Conservation (phyloP, 2,113 vertebrate species). For the Chiloscyllium plagiosum region DNA sequence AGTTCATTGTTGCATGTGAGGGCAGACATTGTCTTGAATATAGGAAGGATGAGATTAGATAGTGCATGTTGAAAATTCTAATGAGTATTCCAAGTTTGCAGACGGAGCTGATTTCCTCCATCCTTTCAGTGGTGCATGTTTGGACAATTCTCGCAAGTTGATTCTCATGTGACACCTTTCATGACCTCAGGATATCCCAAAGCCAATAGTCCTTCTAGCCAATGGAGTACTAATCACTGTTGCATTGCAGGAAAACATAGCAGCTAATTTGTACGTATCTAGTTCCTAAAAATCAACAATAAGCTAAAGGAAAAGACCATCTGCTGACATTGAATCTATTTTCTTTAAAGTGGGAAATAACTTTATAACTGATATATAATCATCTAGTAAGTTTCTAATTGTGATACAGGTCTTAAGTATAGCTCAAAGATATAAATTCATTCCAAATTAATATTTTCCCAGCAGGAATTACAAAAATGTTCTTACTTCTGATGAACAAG, state of each 20-base stretch:
- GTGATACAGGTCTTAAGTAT: background rate
- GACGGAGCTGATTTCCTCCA: background rate
- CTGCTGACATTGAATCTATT: background rate
- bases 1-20: background rate
- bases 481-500: background rate
- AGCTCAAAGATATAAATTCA: background rate
- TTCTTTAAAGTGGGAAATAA: background rate
- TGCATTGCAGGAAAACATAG: background rate
- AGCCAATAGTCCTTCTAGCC: background rate
- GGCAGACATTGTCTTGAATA: background rate
- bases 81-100: background rate
- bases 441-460: background rate
- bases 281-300: background rate
- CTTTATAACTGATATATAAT: background rate
- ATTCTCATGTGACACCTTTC: background rate
- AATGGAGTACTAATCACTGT: background rate
- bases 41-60: background rate
- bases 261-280: background rate
- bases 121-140: background rate
- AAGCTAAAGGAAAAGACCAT: background rate
- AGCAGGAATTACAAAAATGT: background rate
- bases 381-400: background rate
- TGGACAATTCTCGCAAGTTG: background rate
- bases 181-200: background rate
- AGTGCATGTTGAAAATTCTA: background rate